Conservation (phyloP, 1,140 invertebrate species). For the Cydia amplana region DNA sequence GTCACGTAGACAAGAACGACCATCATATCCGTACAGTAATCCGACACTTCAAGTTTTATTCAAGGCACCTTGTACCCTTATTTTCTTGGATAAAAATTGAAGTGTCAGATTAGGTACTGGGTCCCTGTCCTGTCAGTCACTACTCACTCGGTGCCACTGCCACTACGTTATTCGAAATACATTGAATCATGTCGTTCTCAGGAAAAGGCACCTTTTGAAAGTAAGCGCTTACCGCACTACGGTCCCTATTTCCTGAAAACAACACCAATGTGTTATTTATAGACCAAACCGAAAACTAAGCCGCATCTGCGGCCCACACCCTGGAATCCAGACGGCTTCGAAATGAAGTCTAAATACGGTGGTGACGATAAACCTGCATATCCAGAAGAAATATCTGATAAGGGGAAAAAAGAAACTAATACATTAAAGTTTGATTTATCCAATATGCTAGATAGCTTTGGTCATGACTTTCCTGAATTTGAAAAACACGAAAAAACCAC, state of each 20-base stretch:
- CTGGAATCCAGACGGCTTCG: background rate
- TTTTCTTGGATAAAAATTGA: too few species aligned
- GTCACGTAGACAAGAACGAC: too few species aligned
- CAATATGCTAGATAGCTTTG: background rate
- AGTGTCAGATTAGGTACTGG: too few species aligned
- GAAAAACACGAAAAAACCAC: background rate
- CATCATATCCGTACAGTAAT: too few species aligned
- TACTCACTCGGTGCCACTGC: too few species aligned
- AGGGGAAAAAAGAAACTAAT: background rate
- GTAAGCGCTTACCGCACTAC: background rate
- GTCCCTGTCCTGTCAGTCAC: too few species aligned
- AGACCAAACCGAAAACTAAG: background rate
- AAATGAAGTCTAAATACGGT: background rate
- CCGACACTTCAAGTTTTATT: too few species aligned
- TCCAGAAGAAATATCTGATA: background rate
- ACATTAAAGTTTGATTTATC: background rate
- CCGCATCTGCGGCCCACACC: background rate
- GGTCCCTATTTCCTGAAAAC: conserved; percentile 4
- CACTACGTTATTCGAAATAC: background rate
- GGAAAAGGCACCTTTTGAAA: conserved; percentile 1
- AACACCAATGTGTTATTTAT: conserved; percentile 4
- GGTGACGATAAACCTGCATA: background rate
- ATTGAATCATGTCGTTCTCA: background rate
- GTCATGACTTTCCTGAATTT: background rate
- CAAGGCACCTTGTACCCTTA: too few species aligned